Evolutionary conservation across 2,797 vertebrate genomes (phyloP), one percentile per base, ranked within the genome.

Genomic region (Anabacerthia variegaticeps): DNA sequence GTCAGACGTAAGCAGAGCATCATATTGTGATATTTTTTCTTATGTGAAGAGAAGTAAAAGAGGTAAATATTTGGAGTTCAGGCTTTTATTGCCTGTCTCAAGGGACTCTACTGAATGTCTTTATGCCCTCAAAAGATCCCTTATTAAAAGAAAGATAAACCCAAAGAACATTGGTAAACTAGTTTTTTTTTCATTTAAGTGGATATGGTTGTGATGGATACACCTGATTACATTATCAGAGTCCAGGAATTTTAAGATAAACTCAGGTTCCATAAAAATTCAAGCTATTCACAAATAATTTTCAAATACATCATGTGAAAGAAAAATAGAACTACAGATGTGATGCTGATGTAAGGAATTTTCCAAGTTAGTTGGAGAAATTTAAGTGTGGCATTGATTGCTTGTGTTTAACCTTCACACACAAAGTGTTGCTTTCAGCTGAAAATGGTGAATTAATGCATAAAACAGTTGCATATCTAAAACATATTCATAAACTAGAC

Each of bases 171-270:
- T 15, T 54, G 32, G 9, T 68, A 68, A 84, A 34, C 22, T 69
- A 2, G 36, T 0, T 7, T 44, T 23, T 39, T 39, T 85, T 62
- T 21, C 3, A 23, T 56, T 78, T 46, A 72, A 41, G 37, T 68
- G 51, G 21, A 6, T 72, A 69, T 82, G 34, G 17, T 62, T 79
- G 37, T 85, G 71, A 78, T 76, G 63, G 43, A 43, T 76, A 65
- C 14, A 76, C 24, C 37, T 36, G 59, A 62, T 87, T 73, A 62
- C 26, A 14, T 76, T 76, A 72, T 76, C 48, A 67, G 54, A 49
- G 51, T 44, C 37, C n/a, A 76, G n/a, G 66, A 81, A 90, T 85
- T 85, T 80, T 74, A 89, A 83, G 58, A 74, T 61, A 78, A 83
- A 58, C 30, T 88, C 36, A 36, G 9, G 10, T 69, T 83, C 61